Percentiles rank a stretch among this genome's conserved stretches.
phyloP scores from a whole-genome alignment of 2,113 vertebrate genomes.

The Dipodomys merriami region DNA sequence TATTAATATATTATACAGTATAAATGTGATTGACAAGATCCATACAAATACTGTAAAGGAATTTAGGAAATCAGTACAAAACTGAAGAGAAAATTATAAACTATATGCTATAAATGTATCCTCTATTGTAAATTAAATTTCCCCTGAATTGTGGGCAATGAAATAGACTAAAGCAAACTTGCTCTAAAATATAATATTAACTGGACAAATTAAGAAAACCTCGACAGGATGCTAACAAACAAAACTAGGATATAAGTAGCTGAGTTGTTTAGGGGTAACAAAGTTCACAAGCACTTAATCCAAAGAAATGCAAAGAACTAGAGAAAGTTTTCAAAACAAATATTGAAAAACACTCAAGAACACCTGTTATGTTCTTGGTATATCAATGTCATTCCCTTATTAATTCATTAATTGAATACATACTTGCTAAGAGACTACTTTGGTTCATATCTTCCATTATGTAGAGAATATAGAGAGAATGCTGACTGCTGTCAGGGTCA shows the following conservation, averaged over 20 bases:
- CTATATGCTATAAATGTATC: conserved; percentile 64
- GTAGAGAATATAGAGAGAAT: not conserved
- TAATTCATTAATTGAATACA: conserved; percentile 29
- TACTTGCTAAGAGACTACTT: not conserved
- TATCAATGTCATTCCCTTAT: not conserved
- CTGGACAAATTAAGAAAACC: conserved; percentile 46
- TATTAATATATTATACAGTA: conserved; percentile 79
- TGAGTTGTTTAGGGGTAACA: not conserved
- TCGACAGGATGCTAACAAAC: conserved; percentile 53
- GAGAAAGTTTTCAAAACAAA: not conserved
- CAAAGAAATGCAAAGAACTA: not conserved
- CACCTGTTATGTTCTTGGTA: not conserved
- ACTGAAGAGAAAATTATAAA: conserved; percentile 69
- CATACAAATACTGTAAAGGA: conserved; percentile 74
- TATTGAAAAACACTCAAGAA: not conserved
- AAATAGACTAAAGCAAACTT: conserved; percentile 65
- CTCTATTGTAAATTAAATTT: conserved; percentile 73
- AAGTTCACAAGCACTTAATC: conserved; percentile 14
- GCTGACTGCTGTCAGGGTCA: not conserved
- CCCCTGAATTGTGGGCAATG: conserved; percentile 48
- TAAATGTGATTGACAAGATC: conserved; percentile 77
- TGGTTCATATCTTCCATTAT: not conserved
- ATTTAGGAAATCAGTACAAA: conserved; percentile 74
- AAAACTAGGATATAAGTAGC: conserved; percentile 50
- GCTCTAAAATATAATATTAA: conserved; percentile 50